phyloP scores from a whole-genome alignment of 2,888 invertebrate genomes.

The Podabrus alpinus region DNA sequence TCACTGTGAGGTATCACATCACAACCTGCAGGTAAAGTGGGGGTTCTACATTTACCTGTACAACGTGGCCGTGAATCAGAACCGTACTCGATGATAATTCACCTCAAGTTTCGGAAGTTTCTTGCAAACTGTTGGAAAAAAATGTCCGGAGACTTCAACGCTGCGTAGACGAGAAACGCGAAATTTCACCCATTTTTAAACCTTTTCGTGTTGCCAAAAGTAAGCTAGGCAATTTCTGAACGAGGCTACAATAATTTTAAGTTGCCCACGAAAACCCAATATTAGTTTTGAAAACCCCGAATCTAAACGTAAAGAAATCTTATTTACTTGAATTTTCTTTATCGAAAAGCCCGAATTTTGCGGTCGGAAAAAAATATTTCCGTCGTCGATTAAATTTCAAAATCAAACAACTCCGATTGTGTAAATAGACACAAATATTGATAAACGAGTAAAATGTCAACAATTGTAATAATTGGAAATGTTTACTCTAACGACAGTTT shows the following conservation, averaged over 20 bases:
- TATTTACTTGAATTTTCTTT: no score
- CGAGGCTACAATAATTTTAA: no score
- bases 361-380: no score
- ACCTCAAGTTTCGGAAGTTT: neutral
- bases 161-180: neutral
- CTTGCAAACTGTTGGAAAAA: neutral
- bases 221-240: no score
- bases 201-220: neutral
- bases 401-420: neutral
- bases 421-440: neutral
- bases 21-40: slow-evolving; percentile 35
- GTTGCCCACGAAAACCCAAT: no score
- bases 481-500: neutral
- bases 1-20: slow-evolving; percentile 34
- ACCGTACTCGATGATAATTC: slow-evolving; percentile 20
- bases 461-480: neutral
- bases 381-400: neutral
- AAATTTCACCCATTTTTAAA: neutral
- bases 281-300: no score
- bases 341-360: no score
- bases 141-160: neutral
- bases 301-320: no score
- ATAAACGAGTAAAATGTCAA: neutral
- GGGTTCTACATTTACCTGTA: slow-evolving; percentile 34
- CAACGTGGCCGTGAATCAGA: slow-evolving; percentile 35